Percentiles rank a stretch among this genome's conserved stretches.
phyloP scores from a whole-genome alignment of 2,113 vertebrate genomes.

The Mustela nigripes region DNA sequence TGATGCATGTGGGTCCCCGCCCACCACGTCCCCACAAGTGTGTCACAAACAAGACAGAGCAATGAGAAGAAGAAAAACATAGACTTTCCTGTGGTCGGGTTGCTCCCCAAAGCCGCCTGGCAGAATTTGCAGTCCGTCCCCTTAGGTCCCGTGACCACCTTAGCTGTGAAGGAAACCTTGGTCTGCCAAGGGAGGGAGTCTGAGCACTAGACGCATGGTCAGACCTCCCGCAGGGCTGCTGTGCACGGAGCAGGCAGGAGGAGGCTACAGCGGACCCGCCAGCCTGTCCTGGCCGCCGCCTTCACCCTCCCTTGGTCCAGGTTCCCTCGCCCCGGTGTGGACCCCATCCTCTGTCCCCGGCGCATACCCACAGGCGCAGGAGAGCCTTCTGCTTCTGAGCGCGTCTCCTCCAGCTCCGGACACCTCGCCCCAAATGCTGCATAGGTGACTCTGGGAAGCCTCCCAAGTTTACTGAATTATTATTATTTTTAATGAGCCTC shows the following conservation, averaged over 20 bases:
- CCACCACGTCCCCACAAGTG: accelerated
- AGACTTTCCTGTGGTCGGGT: accelerated
- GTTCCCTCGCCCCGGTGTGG: background rate
- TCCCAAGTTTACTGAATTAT: background rate
- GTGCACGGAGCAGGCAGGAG: accelerated
- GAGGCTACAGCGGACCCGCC: accelerated
- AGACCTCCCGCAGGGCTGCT: accelerated
- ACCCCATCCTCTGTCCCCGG: accelerated
- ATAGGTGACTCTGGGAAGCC: accelerated
- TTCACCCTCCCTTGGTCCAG: background rate
- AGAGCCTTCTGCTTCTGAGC: background rate
- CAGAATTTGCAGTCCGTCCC: background rate
- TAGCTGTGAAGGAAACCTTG: too few relatives aligned
- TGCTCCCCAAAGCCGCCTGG: background rate
- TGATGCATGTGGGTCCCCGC: accelerated
- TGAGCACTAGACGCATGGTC: accelerated
- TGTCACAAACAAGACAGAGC: background rate
- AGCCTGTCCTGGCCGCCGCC: accelerated
- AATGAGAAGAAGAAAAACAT: too few relatives aligned
- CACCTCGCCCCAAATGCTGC: too few relatives aligned
- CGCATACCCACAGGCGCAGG: background rate
- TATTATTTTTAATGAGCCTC: background rate
- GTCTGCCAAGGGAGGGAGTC: too few relatives aligned
- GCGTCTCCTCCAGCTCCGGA: background rate
- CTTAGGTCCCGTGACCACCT: too few relatives aligned